These are phyloP conservation scores for Proisotoma minuta DNA, from an alignment of 2,888 invertebrate genomes.

Conservation along the genomic window DNA sequence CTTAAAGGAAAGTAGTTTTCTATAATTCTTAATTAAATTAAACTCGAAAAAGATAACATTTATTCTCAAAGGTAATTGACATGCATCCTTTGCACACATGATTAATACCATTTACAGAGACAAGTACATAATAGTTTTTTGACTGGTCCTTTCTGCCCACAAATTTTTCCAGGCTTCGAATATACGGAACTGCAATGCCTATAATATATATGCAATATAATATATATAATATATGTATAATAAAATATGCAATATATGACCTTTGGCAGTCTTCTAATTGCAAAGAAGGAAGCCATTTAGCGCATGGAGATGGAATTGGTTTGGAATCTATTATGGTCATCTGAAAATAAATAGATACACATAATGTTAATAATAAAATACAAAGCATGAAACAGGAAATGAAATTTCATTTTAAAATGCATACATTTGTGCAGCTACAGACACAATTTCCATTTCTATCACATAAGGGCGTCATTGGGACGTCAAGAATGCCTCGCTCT, in stretches of 20 bases:
- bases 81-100: too few relatives aligned
- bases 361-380: neutral
- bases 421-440: conserved; percentile 32
- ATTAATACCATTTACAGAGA: conserved; percentile 16
- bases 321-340: neutral
- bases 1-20: neutral
- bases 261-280: conserved; percentile 11
- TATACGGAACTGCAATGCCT: conserved; percentile 17
- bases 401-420: neutral
- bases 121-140: conserved; percentile 16
- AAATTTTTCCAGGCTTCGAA: conserved; percentile 6
- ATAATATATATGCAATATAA: too few relatives aligned
- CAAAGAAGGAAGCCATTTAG: neutral
- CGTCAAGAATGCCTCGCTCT: neutral
- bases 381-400: neutral
- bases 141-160: conserved; percentile 3
- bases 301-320: neutral
- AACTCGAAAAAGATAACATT: neutral
- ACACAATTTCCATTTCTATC: conserved; percentile 27
- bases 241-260: too few relatives aligned
- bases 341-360: neutral
- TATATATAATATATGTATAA: too few relatives aligned
- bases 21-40: neutral
- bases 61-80: neutral
- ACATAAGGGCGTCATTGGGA: conserved; percentile 8